These are phyloP conservation scores for Chaetodon trifascialis DNA, from an alignment of 2,113 vertebrate species.

Conservation along the genomic window DNA sequence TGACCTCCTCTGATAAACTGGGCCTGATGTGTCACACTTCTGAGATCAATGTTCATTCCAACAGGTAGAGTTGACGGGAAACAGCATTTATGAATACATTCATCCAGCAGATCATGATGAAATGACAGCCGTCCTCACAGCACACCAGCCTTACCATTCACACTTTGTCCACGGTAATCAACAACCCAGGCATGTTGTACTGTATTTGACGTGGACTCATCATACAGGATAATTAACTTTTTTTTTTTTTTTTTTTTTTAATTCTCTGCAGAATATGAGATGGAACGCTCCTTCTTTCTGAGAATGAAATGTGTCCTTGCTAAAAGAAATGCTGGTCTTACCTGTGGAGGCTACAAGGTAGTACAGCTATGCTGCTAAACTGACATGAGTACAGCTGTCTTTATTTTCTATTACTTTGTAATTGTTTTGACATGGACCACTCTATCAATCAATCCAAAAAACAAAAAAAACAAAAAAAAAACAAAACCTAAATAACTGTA, in stretches of 20 bases:
- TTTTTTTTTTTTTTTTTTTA: background rate
- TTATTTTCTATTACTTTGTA: background rate
- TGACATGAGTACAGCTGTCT: background rate
- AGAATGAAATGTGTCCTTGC: conserved; percentile 98
- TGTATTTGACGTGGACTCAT: background rate
- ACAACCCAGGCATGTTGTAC: accelerated
- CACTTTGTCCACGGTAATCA: conserved; percentile 95
- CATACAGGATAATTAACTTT: background rate
- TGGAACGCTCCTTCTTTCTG: conserved; percentile 96
- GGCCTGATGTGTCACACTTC: conserved; percentile 1
- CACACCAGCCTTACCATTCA: conserved; percentile 97
- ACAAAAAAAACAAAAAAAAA: background rate
- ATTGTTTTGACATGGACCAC: background rate
- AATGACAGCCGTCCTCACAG: conserved; percentile 96
- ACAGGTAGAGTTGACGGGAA: conserved; percentile 99
- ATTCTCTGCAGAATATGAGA: conserved; percentile 91
- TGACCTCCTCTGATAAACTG: background rate
- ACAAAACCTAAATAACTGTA: background rate
- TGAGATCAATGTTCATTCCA: conserved; percentile 67
- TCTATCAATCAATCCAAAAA: background rate
- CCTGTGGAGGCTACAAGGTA: conserved; percentile 97
- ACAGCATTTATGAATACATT: conserved; percentile 98
- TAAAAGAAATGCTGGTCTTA: conserved; percentile 96
- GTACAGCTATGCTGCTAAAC: background rate
- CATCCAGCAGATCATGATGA: conserved; percentile 98